Conservation (phyloP, 2,888 invertebrate genomes). For the Pollenia labialis region DNA sequence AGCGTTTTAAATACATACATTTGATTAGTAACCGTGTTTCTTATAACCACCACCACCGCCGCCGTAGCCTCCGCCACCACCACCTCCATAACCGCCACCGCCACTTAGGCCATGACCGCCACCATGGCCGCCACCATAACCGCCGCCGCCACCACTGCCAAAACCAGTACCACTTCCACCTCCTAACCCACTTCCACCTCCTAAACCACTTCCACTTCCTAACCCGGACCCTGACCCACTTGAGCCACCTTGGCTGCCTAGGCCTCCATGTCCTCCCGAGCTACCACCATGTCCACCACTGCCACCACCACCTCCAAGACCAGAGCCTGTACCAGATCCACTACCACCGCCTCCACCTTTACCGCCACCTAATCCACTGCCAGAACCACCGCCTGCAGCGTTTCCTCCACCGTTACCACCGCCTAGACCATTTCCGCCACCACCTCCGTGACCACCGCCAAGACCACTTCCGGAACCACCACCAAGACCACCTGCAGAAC, state of each 20-base stretch:
- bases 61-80: conserved; percentile 55
- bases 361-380: conserved; percentile 22
- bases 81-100: conserved; percentile 44
- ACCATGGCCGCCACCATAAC: conserved; percentile 49
- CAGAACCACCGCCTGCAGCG: conserved; percentile 17
- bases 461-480: conserved; percentile 4
- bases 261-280: too few species aligned
- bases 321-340: conserved; percentile 10
- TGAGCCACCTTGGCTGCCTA: too few species aligned
- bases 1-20: conserved; percentile 30
- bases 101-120: conserved; percentile 42
- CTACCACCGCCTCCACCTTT: conserved; percentile 7
- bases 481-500: conserved; percentile 12
- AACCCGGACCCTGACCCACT: conserved; percentile 35
- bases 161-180: conserved; percentile 18
- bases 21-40: conserved; percentile 69
- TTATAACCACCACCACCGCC: conserved; percentile 60
- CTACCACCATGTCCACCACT: conserved; percentile 20
- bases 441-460: conserved; percentile 27
- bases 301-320: conserved; percentile 22
- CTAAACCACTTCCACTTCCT: conserved; percentile 12
- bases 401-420: conserved; percentile 11
- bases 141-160: conserved; percentile 41
- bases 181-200: conserved; percentile 12
- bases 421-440: conserved; percentile 7